Evolutionary conservation across 2,888 invertebrate species (phyloP).

Genomic region (Hemaris fuciformis): DNA sequence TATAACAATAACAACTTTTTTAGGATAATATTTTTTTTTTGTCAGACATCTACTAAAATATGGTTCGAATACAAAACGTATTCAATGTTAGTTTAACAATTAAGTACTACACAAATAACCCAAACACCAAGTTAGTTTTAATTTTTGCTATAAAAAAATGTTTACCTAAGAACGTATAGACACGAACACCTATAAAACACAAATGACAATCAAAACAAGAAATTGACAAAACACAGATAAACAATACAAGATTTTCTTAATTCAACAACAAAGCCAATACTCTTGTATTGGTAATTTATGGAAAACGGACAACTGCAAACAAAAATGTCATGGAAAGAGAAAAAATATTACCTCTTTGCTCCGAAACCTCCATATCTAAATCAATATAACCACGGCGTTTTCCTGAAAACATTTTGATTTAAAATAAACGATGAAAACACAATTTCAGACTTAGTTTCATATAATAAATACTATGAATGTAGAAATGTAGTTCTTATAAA

Average conservation of each 20-base stretch:
- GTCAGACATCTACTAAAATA: no score
- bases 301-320: not conserved
- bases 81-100: not conserved
- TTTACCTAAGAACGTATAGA: conserved; percentile 69
- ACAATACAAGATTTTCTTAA: not conserved
- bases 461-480: not conserved
- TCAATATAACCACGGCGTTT: conserved; percentile 39
- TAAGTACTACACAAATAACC: not conserved
- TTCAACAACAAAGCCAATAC: not conserved
- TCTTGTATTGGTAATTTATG: not conserved
- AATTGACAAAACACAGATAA: conserved; percentile 6
- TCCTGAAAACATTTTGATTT: conserved; percentile 38
- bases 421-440: not conserved
- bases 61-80: no score
- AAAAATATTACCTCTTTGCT: conserved; percentile 33
- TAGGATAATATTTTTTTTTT: no score
- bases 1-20: no score
- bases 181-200: conserved; percentile 54
- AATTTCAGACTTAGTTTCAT: not conserved
- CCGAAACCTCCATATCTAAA: conserved; percentile 48
- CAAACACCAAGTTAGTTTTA: not conserved
- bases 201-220: not conserved
- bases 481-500: not conserved
- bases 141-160: conserved; percentile 20
- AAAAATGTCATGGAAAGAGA: not conserved